Percentiles rank a stretch among this genome's conserved stretches.
Conservation (phyloP, 2,797 vertebrate species). For the Cephalopachus bancanus region DNA sequence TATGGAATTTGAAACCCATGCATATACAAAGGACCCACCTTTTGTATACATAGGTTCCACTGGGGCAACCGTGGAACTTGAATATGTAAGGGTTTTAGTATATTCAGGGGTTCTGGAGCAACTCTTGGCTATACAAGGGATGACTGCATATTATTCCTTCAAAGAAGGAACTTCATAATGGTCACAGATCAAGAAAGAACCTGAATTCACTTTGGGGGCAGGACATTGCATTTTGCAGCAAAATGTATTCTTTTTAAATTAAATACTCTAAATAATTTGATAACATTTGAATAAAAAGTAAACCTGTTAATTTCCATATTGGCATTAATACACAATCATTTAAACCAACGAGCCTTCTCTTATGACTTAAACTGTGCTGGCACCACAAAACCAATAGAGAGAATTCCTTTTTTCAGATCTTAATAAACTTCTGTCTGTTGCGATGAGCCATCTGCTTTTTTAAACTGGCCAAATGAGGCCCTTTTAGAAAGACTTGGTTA, state of each 20-base stretch:
- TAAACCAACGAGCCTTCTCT: not conserved
- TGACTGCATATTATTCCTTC: not conserved
- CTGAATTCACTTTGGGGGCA: not conserved
- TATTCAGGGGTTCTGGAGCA: not conserved
- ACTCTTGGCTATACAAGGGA: not conserved
- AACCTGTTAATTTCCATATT: not conserved
- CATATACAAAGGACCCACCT: not conserved
- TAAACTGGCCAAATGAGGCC: slow-evolving; percentile 42
- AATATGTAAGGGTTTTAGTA: not conserved
- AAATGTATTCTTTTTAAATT: not conserved
- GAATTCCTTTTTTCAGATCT: slow-evolving; percentile 37
- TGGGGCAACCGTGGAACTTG: not conserved
- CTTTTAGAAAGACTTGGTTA: slow-evolving; percentile 52
- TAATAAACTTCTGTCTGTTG: slow-evolving; percentile 67
- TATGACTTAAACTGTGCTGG: not conserved
- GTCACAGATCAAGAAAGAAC: not conserved
- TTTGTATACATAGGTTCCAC: not conserved
- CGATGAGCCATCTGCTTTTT: slow-evolving; percentile 46
- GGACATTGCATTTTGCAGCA: not conserved
- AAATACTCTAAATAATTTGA: not conserved
- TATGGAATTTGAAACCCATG: not conserved
- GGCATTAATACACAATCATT: not conserved
- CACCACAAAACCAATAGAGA: slow-evolving; percentile 27
- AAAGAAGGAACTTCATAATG: not conserved
- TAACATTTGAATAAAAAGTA: not conserved